These are phyloP conservation scores for Fissipunctia ypsillon DNA, from an alignment of 2,888 invertebrate genomes.

Conservation along the genomic window DNA sequence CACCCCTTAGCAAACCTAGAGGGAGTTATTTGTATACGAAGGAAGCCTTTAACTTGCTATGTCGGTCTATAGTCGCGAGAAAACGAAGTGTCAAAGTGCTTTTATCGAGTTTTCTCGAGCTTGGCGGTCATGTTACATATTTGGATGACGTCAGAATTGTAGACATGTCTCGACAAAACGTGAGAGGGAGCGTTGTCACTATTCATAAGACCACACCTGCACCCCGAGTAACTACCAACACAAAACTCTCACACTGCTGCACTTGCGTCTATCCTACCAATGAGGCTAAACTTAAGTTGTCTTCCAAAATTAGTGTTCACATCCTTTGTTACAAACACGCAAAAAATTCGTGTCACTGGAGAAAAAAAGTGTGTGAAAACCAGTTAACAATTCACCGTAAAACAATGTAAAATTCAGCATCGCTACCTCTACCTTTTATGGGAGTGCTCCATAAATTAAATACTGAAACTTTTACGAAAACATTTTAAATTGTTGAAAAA, in stretches of 20 bases:
- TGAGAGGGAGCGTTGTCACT: neutral
- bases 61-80: neutral
- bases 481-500: constrained; percentile 72
- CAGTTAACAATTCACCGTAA: constrained; percentile 36
- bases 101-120: neutral
- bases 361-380: constrained; percentile 49
- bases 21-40: neutral
- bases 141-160: neutral
- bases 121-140: neutral
- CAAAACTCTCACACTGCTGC: neutral
- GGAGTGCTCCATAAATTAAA: constrained; percentile 63
- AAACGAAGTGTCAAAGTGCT: neutral
- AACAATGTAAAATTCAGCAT: constrained; percentile 41
- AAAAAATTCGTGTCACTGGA: constrained; percentile 12
- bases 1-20: neutral
- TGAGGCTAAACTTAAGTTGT: neutral
- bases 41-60: too few relatives aligned
- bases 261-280: neutral
- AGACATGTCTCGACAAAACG: neutral
- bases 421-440: constrained; percentile 50
- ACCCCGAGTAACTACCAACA: neutral
- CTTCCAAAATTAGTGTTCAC: constrained; percentile 16
- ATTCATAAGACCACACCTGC: neutral
- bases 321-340: constrained; percentile 6
- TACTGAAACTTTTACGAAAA: constrained; percentile 66